phyloP scores from a whole-genome alignment of 2,888 invertebrate species.

The Endomychus coccineus region DNA sequence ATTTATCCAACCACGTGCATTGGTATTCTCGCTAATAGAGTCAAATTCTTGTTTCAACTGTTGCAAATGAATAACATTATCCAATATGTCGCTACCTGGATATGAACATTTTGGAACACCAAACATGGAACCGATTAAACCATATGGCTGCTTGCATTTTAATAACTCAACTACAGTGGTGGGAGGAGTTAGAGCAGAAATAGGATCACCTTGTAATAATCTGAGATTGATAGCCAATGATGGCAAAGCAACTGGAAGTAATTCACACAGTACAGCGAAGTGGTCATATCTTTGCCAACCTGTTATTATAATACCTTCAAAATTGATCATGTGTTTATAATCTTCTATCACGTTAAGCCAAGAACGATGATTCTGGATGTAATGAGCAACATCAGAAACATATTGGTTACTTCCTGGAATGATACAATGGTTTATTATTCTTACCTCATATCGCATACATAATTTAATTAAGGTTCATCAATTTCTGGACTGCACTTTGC shows the following conservation, averaged over 20 bases:
- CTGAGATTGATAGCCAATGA: slow-evolving; percentile 55
- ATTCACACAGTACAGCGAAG: slow-evolving; percentile 61
- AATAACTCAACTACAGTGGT: slow-evolving; percentile 35
- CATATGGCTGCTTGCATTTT: slow-evolving; percentile 37
- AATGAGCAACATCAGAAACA: slow-evolving; percentile 59
- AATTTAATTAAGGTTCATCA: too few relatives aligned
- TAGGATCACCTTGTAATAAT: slow-evolving; percentile 31
- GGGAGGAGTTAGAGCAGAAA: slow-evolving; percentile 49
- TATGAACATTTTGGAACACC: slow-evolving; percentile 37
- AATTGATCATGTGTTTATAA: slow-evolving; percentile 49
- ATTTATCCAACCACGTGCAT: slow-evolving; percentile 58
- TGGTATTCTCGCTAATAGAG: slow-evolving; percentile 41
- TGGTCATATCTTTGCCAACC: slow-evolving; percentile 64
- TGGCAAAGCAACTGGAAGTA: slow-evolving; percentile 58
- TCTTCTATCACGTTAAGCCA: slow-evolving; percentile 61
- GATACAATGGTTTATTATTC: too few relatives aligned
- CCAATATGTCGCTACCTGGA: slow-evolving; percentile 37
- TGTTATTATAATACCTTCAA: slow-evolving; percentile 51
- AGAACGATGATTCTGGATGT: slow-evolving; percentile 61
- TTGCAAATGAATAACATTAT: slow-evolving; percentile 41
- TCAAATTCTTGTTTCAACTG: slow-evolving; percentile 47
- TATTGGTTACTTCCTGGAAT: slow-evolving; percentile 44
- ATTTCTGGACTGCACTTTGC: too few relatives aligned
- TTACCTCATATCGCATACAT: too few relatives aligned
- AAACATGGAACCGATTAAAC: slow-evolving; percentile 33